Percentiles rank a stretch among this genome's conserved stretches.
Evolutionary conservation across 1,140 invertebrate genomes (phyloP).

Genomic region (Zaprionus nigranus): DNA sequence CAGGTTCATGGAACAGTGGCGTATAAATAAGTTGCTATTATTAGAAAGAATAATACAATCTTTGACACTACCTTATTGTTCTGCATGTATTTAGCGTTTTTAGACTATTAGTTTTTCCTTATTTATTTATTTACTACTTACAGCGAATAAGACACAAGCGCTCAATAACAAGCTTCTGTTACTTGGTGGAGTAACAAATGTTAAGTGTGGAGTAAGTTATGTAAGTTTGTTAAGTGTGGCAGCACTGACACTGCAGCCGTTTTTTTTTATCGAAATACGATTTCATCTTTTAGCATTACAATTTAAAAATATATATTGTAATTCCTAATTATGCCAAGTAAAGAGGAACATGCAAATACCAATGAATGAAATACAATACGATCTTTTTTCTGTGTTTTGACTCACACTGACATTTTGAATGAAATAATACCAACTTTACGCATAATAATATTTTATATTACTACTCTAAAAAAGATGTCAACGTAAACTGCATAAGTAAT

Average conservation of each 20-base stretch:
- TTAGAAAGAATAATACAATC: background rate
- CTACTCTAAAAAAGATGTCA: background rate
- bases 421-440: background rate
- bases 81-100: background rate
- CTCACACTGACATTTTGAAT: background rate
- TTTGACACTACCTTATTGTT: background rate
- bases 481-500: too few relatives aligned
- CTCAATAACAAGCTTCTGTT: background rate
- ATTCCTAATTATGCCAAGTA: background rate
- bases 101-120: background rate
- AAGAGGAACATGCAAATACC: background rate
- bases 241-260: background rate
- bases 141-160: background rate
- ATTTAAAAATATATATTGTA: background rate
- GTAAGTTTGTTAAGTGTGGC: background rate
- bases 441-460: background rate
- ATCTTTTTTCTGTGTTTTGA: background rate
- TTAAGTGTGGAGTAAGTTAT: background rate
- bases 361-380: background rate
- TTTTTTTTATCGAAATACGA: constrained; percentile 1
- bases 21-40: background rate
- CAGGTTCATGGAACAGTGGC: background rate
- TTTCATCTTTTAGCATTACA: background rate
- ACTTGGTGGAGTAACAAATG: background rate
- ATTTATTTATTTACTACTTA: background rate